These are phyloP conservation scores for Otolemur crassicaudatus DNA, from an alignment of 2,797 vertebrate genomes.

Conservation along the genomic window DNA sequence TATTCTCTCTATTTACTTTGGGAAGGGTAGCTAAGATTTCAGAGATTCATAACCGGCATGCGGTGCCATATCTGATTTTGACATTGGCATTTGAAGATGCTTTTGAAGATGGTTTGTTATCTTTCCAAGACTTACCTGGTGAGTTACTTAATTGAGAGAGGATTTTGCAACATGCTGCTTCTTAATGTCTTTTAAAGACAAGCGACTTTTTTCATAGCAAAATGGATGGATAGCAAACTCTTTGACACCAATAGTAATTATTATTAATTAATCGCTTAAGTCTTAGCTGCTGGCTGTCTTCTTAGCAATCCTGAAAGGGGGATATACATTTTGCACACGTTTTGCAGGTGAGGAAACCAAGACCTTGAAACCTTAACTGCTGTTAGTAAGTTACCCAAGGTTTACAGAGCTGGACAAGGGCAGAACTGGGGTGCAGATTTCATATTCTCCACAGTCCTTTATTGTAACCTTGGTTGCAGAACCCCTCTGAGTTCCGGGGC, in stretches of 20 bases:
- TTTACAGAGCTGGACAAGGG: neutral
- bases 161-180: slow-evolving; percentile 20
- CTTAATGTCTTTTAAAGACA: slow-evolving; percentile 52
- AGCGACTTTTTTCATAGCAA: neutral
- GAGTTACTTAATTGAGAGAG: slow-evolving; percentile 46
- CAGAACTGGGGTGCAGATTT: neutral
- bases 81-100: slow-evolving; percentile 30
- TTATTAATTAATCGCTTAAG: slow-evolving; percentile 19
- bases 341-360: neutral
- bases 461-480: neutral
- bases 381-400: neutral
- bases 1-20: slow-evolving; percentile 4
- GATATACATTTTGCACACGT: neutral
- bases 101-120: slow-evolving; percentile 53
- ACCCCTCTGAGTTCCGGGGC: neutral
- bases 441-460: accelerated
- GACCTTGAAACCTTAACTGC: accelerated
- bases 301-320: neutral
- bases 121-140: slow-evolving; percentile 45
- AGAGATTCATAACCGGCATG: neutral
- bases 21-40: neutral
- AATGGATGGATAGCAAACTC: neutral
- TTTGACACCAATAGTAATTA: slow-evolving; percentile 1
- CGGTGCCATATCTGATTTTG: neutral
- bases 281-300: neutral